A percentile compares a stretch with the other conserved stretches of the same genome.
Evolutionary conservation across 2,797 vertebrate species (phyloP).

Genomic region (Alectoris magna): DNA sequence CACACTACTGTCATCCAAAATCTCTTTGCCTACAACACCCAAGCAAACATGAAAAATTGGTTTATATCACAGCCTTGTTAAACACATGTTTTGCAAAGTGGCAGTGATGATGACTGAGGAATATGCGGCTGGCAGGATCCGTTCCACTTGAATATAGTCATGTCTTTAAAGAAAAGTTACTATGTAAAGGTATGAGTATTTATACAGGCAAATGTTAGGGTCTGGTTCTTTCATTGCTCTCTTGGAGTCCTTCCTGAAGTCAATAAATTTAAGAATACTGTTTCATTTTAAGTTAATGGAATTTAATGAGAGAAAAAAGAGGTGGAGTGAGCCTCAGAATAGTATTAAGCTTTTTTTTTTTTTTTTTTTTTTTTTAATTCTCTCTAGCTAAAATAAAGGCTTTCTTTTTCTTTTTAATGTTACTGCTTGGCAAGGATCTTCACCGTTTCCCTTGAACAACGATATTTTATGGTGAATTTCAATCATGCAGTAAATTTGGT

Average conservation of each 20-base stretch:
- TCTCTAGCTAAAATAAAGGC: neutral
- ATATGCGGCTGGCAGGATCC: neutral
- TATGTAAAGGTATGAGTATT: neutral
- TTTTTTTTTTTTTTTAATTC: neutral
- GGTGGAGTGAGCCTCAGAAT: neutral
- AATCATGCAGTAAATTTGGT: neutral
- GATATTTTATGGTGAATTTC: constrained; percentile 9
- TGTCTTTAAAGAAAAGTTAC: neutral
- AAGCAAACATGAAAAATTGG: neutral
- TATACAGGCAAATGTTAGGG: neutral
- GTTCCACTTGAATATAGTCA: neutral
- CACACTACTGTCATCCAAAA: neutral
- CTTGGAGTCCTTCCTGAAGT: neutral
- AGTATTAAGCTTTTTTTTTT: neutral
- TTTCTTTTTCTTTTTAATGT: neutral
- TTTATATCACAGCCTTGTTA: neutral
- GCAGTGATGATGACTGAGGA: neutral
- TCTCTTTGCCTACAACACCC: neutral
- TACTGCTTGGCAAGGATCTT: neutral
- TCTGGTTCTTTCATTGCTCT: constrained; percentile 1
- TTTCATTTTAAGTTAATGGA: neutral
- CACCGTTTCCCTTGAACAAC: neutral
- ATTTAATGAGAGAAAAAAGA: constrained; percentile 24
- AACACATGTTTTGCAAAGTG: neutral
- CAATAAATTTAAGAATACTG: neutral